Evolutionary conservation across 2,797 vertebrate species (phyloP), one percentile per base, ranked within the genome.

Genomic region (Amphiprion clarkii): DNA sequence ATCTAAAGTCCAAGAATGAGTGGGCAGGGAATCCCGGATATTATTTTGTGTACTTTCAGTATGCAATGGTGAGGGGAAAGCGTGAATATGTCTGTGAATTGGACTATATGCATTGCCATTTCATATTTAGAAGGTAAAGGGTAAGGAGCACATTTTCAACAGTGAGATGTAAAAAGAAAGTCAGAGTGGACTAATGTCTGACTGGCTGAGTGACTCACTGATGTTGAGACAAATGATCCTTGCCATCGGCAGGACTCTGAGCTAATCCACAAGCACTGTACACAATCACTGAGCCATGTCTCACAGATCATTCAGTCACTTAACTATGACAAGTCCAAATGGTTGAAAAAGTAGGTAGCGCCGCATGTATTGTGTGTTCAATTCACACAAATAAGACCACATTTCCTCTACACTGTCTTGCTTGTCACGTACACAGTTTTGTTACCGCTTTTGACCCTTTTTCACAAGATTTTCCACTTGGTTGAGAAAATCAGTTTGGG

Each of bases 241-340:
- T 19, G 59, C 16, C 55, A 68, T 72, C 60, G 63, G 54, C 63
- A 14, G 68, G 56, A 51, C 58, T 59, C 49, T 40, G 58, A 76
- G 60, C 60, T 75, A 46, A 72, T 78, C 67, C 70, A 56, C 29
- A 13, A 72, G 53, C 62, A 46, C 61, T 67, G 67, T 58, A 36
- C 69, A 27, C 52, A 55, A 52, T 17, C 63, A 6, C 36, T 74
- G 66, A 74, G 71, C 66, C 82, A 39, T 68, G 33, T 70, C 58
- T 29, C 25, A 63, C 39, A 42, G 64, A 69, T 67, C 44, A 67
- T 55, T 74, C 64, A 78, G 36, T 57, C 57, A 51, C 58, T 40
- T 51, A 40, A 64, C 29, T 71, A 16, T 67, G 62, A 71, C 56
- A 52, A 31, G 53, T 31, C 31, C 0, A 46, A 60, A 63, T 59